Conservation (phyloP, 2,113 vertebrate species). For the Pelodiscus sinensis region DNA sequence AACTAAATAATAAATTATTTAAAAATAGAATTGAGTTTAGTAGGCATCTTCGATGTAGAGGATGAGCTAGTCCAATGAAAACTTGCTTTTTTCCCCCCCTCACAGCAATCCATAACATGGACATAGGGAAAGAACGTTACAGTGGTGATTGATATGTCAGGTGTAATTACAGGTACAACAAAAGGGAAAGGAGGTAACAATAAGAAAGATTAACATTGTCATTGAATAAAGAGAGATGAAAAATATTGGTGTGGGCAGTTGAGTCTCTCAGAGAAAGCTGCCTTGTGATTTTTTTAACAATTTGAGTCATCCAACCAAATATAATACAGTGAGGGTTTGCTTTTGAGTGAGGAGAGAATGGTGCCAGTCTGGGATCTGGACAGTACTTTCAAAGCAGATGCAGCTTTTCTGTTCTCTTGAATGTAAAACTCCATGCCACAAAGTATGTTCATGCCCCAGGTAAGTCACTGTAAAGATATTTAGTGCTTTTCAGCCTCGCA, state of each 20-base stretch:
- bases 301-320: not conserved
- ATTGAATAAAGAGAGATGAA: not conserved
- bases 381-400: not conserved
- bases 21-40: not conserved
- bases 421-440: not conserved
- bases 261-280: not conserved
- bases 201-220: not conserved
- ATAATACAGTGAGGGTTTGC: not conserved
- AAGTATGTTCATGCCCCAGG: fast-evolving
- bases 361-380: not conserved
- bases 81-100: fast-evolving
- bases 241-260: not conserved
- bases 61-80: fast-evolving
- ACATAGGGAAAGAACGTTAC: not conserved
- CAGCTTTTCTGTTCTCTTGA: not conserved
- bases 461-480: fast-evolving
- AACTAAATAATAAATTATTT: not conserved
- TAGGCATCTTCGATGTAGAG: not conserved
- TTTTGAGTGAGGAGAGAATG: not conserved
- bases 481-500: not conserved
- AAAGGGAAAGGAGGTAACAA: not conserved
- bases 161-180: not conserved
- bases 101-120: fast-evolving
- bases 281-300: not conserved
- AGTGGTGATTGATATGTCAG: not conserved